These are phyloP conservation scores for Oenanthe oenanthe DNA, from an alignment of 2,113 vertebrate genomes.

Conservation along the genomic window DNA sequence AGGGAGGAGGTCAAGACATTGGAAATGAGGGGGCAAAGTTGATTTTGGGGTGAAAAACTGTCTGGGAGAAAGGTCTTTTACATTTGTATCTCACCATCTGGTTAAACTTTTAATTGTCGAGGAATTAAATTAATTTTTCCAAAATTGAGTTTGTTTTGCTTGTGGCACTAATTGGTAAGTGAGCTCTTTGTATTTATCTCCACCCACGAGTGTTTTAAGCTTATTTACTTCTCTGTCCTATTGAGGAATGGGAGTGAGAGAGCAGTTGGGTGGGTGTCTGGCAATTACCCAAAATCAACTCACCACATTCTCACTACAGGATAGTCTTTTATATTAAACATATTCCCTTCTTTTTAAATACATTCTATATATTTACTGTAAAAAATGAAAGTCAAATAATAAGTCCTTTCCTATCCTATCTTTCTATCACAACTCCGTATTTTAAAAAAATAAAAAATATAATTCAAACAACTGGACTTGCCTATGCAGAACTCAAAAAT, in stretches of 20 bases:
- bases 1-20: background rate
- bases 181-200: background rate
- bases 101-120: background rate
- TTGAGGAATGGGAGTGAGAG: background rate
- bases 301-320: background rate
- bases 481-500: background rate
- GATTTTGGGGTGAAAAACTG: background rate
- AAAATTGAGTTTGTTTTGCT: background rate
- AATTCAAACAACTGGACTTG: background rate
- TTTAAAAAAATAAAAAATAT: background rate
- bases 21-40: background rate
- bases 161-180: background rate
- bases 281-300: background rate
- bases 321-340: background rate
- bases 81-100: background rate
- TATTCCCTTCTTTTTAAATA: background rate
- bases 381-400: background rate
- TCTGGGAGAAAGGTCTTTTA: background rate
- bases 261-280: background rate
- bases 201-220: accelerated
- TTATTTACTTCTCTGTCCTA: background rate
- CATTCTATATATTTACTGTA: background rate
- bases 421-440: background rate
- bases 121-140: background rate
- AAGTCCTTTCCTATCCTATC: background rate